A percentile compares a stretch with the other conserved stretches of the same genome.
Conservation (phyloP, 2,797 vertebrate species). For the Podarcis siculus region DNA sequence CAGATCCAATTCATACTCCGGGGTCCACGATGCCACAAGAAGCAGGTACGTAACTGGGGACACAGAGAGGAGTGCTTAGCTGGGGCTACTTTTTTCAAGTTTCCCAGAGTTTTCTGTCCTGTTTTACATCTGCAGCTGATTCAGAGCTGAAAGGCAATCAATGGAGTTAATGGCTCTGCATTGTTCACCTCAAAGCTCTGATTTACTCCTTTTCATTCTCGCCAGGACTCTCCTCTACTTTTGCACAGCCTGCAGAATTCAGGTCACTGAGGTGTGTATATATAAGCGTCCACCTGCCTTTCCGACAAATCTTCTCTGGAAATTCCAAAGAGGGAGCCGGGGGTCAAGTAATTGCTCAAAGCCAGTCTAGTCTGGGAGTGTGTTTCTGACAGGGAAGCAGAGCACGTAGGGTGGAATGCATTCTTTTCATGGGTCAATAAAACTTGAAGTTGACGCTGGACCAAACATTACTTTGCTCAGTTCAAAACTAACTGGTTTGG, state of each 20-base stretch:
- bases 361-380: background rate
- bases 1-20: conserved; percentile 9
- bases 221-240: conserved; percentile 57
- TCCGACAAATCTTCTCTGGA: conserved; percentile 41
- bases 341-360: conserved; percentile 60
- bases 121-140: conserved; percentile 56
- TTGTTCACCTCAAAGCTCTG: conserved; percentile 70
- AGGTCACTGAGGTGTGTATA: conserved; percentile 47
- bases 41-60: background rate
- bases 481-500: background rate
- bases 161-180: conserved; percentile 58
- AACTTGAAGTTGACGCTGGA: background rate
- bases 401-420: background rate
- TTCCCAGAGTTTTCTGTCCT: conserved; percentile 56
- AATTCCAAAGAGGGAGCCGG: conserved; percentile 17
- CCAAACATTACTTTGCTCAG: background rate
- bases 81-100: conserved; percentile 60
- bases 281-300: conserved; percentile 12
- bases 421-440: background rate
- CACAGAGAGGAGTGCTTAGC: conserved; percentile 33
- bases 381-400: background rate
- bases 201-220: conserved; percentile 69
- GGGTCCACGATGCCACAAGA: conserved; percentile 11
- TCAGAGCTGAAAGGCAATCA: conserved; percentile 69
- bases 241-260: conserved; percentile 41